Evolutionary conservation across 2,888 invertebrate genomes (phyloP).

Genomic region (Drepanosiphum platanoidis): DNA sequence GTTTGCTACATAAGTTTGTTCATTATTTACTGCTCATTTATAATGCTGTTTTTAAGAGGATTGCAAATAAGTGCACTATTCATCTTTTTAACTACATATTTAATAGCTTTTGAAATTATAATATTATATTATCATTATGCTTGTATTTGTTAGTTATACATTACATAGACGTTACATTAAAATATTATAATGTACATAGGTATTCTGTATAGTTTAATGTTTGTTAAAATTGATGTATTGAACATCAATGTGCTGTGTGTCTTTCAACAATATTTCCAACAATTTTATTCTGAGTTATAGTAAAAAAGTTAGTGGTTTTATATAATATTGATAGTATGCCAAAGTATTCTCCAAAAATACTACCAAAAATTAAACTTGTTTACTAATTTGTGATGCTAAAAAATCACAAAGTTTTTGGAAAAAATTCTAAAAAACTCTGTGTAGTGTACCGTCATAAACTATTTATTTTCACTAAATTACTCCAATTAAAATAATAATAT

Average conservation of each 20-base stretch:
- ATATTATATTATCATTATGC: neutral
- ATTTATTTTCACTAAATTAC: neutral
- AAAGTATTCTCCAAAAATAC: neutral
- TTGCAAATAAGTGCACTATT: slow-evolving; percentile 13
- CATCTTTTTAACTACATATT: neutral
- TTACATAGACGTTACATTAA: neutral
- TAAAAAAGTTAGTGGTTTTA: neutral
- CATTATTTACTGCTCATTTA: slow-evolving; percentile 7
- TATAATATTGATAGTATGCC: neutral
- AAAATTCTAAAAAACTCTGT: slow-evolving; percentile 4
- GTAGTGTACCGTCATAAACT: neutral
- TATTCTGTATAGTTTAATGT: neutral
- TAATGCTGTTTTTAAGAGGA: neutral
- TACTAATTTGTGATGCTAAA: neutral
- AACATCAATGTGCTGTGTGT: neutral
- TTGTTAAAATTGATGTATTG: neutral
- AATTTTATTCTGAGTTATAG: neutral
- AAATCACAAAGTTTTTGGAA: neutral
- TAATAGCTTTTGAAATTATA: slow-evolving; percentile 16
- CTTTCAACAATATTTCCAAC: neutral
- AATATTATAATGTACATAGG: neutral
- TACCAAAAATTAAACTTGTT: too few relatives aligned
- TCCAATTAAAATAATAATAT: neutral
- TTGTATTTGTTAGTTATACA: slow-evolving; percentile 2
- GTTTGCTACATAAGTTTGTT: slow-evolving; percentile 8